A percentile compares a stretch with the other conserved stretches of the same genome.
Evolutionary conservation across 2,113 vertebrate species (phyloP).

Genomic region (Taxidea taxus): DNA sequence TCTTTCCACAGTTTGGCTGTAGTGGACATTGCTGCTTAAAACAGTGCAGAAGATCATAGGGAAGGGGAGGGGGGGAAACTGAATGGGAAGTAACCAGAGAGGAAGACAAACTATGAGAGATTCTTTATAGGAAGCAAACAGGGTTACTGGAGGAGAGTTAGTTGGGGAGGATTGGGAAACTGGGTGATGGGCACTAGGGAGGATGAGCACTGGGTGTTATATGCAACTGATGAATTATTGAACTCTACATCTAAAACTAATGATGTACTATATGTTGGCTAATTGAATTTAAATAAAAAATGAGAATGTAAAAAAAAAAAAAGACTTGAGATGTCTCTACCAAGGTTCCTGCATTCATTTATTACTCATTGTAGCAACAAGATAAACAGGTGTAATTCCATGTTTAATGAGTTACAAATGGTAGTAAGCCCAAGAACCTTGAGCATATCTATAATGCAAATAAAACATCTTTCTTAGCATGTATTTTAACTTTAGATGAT

Average conservation of each 20-base stretch:
- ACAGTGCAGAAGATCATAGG: neutral
- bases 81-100: too few relatives aligned
- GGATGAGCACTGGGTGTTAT: neutral
- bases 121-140: neutral
- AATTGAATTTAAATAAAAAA: neutral
- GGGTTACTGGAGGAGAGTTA: neutral
- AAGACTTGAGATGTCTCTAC: neutral
- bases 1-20: neutral
- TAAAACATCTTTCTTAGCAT: neutral
- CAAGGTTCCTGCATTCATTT: constrained; percentile 45
- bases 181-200: neutral
- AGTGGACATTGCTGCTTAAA: neutral
- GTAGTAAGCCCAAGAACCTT: neutral
- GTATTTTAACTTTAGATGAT: neutral
- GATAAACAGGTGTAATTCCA: neutral
- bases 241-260: neutral
- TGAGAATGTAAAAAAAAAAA: neutral
- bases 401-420: constrained; percentile 37
- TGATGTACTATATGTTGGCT: neutral
- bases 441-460: constrained; percentile 22
- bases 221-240: neutral
- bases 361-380: constrained; percentile 43
- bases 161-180: neutral
- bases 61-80: too few relatives aligned
- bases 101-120: too few relatives aligned